Evolutionary conservation across 1,140 invertebrate species (phyloP).

Genomic region (Diorhabda carinulata): DNA sequence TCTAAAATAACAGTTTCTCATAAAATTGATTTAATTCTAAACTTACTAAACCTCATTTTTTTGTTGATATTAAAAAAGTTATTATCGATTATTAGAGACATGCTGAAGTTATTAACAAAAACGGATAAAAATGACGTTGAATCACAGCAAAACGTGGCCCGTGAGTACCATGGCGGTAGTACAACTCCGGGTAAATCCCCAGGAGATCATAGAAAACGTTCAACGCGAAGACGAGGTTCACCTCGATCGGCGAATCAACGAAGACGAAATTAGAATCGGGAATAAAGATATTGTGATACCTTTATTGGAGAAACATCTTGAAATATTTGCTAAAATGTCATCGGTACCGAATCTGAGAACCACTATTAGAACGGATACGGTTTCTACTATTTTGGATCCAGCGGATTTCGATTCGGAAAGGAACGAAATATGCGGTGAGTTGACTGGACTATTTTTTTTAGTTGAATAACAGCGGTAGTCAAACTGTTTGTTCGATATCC

Average conservation of each 20-base stretch:
- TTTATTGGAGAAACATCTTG: conserved; percentile 37
- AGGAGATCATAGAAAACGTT: conserved; percentile 37
- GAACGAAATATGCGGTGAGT: conserved; percentile 21
- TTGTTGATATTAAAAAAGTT: not conserved
- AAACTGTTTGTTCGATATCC: too few relatives aligned
- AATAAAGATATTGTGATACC: conserved; percentile 28
- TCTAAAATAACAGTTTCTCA: too few relatives aligned
- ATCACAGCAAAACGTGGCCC: conserved; percentile 49
- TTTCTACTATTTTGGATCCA: conserved; percentile 41
- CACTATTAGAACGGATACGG: conserved; percentile 39
- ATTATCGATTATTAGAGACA: conserved; percentile 11
- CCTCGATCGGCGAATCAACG: not conserved
- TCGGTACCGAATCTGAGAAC: conserved; percentile 24
- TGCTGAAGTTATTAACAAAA: conserved; percentile 1
- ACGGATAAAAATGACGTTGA: conserved; percentile 43
- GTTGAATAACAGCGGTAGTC: too few relatives aligned
- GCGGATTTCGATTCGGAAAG: conserved; percentile 35
- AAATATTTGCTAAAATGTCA: conserved; percentile 36
- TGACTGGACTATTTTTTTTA: too few relatives aligned
- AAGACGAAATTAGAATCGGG: not conserved
- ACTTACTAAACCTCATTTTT: too few relatives aligned
- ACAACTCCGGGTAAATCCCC: conserved; percentile 43
- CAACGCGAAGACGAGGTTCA: not conserved
- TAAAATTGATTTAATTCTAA: too few relatives aligned
- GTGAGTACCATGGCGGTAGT: conserved; percentile 45